Evolutionary conservation across 2,888 invertebrate species (phyloP), one percentile per base, ranked within the genome.

Genomic region (Stenodera caucasica): DNA sequence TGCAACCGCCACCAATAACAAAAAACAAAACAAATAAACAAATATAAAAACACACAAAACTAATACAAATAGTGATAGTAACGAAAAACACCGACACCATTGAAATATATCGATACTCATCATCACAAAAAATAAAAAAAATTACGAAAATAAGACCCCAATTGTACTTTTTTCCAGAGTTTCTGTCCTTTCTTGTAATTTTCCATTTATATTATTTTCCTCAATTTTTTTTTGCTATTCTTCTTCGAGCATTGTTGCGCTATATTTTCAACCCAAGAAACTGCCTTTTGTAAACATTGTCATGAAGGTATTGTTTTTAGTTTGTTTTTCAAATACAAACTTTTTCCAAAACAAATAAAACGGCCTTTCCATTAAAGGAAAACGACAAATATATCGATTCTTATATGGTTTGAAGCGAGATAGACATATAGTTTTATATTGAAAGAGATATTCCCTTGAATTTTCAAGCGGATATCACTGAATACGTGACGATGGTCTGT

Each of bases 271-370:
- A 62, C 55, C 63, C 61, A 66, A 69, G 68, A 67, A 70, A 72
- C 69, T 71, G 72, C 71, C 66, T 64, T 63, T 66, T 53, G 67
- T 66, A 66, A 67, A 67, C 63, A 68, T 61, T 62, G 61, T 62
- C 57, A 52, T 50, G 64, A 65, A 61, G 63, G 67, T 67, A 69
- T 64, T 66, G 62, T 70, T 77, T 76, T 77, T 77, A 76, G 75
- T 77, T 78, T 76, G 76, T 76, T 78, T 77, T 78, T 74, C 75
- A 70, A 77, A 74, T 75, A 73, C 73, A 75, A 76, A 76, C 74
- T 78, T 78, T 76, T 74, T 70, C 74, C 72, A 77, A 74, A 77
- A 74, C 75, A 77, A 77, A 75, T 73, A 76, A 72, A 76, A 72
- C 70, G 64, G 61, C 66, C 61, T 60, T 62, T 29, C 37, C 49